Percentiles rank a stretch among this genome's conserved stretches.
phyloP scores from a whole-genome alignment of 2,797 vertebrate genomes.

The Erethizon dorsatum region DNA sequence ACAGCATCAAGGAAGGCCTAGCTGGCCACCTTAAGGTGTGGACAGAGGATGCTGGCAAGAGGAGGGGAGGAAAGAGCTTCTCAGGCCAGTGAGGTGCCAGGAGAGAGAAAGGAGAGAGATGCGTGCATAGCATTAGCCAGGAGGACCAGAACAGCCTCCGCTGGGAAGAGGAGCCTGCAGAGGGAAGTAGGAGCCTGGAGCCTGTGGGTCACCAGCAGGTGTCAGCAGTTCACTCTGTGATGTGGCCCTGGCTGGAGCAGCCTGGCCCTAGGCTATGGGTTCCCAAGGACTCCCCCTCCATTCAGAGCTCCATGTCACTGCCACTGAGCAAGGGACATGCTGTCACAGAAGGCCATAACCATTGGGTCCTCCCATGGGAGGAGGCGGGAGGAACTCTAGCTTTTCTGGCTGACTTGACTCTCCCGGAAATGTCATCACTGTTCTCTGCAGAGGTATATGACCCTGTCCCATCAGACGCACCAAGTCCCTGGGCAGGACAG shows the following conservation, averaged over 20 bases:
- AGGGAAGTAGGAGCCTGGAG: background rate
- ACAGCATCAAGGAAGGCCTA: background rate
- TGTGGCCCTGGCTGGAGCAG: background rate
- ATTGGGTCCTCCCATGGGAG: background rate
- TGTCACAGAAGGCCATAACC: background rate
- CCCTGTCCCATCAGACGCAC: background rate
- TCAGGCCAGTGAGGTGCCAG: background rate
- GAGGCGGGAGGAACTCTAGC: background rate
- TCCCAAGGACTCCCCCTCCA: background rate
- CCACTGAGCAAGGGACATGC: background rate
- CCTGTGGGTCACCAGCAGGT: background rate
- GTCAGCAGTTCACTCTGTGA: background rate
- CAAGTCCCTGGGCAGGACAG: background rate
- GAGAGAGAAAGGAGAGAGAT: background rate
- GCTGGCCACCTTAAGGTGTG: background rate
- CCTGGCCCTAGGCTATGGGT: background rate
- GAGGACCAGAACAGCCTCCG: background rate
- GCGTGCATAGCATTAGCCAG: background rate
- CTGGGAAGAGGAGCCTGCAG: background rate
- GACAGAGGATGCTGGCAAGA: background rate
- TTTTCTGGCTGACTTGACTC: background rate
- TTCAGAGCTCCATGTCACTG: background rate
- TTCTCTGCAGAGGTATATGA: slow-evolving; percentile 59
- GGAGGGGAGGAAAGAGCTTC: background rate
- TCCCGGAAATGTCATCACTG: slow-evolving; percentile 40